These are phyloP conservation scores for Chauna torquata DNA, from an alignment of 2,113 vertebrate species.

Conservation along the genomic window DNA sequence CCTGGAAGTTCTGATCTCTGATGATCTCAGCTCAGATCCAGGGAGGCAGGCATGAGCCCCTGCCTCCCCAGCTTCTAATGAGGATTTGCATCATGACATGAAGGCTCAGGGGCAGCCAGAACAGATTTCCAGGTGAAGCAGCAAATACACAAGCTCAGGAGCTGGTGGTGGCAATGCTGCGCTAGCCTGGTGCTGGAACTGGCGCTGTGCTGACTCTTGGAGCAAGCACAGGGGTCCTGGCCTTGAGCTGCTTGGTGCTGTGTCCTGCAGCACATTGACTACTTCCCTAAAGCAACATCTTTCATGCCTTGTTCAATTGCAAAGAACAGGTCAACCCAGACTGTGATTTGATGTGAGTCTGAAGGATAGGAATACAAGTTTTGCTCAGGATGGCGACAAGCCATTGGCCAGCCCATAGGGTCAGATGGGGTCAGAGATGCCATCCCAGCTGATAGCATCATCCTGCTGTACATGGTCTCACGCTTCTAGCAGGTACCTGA, in stretches of 20 bases:
- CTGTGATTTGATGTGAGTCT: not conserved
- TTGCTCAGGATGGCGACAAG: not conserved
- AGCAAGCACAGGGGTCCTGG: not conserved
- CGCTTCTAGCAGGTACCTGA: not conserved
- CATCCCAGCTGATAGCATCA: not conserved
- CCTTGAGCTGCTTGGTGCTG: not conserved
- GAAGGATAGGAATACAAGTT: not conserved
- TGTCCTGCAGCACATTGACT: not conserved
- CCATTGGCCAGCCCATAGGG: not conserved
- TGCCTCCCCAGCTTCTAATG: not conserved
- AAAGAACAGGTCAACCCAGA: not conserved
- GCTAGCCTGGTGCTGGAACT: not conserved
- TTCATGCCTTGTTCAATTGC: accelerated
- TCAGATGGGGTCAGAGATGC: not conserved
- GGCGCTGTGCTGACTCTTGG: not conserved
- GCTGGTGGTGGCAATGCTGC: not conserved
- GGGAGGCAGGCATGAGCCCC: not conserved
- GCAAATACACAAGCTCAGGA: not conserved
- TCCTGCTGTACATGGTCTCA: not conserved
- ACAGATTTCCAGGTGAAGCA: not conserved
- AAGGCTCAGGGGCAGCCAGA: not conserved
- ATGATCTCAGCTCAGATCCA: not conserved
- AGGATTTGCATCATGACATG: not conserved
- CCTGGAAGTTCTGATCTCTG: not conserved
- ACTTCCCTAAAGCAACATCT: not conserved